Percentiles rank a stretch among this genome's conserved stretches.
Conservation (phyloP, 2,888 invertebrate genomes). For the Pomacea canaliculata region DNA sequence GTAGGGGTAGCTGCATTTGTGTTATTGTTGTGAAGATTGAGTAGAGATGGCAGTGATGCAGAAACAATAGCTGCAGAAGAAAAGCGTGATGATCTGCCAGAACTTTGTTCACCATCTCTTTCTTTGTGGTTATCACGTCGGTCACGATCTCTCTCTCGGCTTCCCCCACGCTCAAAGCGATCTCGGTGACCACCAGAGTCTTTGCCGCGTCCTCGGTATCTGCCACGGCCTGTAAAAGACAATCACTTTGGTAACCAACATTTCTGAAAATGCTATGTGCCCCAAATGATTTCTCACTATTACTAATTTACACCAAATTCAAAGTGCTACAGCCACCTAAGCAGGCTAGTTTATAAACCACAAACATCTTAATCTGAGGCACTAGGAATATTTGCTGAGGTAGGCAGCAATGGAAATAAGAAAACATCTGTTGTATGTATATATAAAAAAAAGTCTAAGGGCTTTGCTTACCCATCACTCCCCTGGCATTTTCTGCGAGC, state of each 20-base stretch:
- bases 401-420: too few relatives aligned
- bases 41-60: constrained; percentile 14
- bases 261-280: too few relatives aligned
- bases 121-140: constrained; percentile 5
- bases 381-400: too few relatives aligned
- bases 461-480: constrained; percentile 22
- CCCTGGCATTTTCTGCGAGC: constrained; percentile 71
- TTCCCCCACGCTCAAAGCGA: constrained; percentile 3
- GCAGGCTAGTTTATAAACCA: too few relatives aligned
- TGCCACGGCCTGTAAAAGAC: constrained; percentile 8
- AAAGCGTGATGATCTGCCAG: constrained; percentile 14
- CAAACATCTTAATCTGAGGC: too few relatives aligned
- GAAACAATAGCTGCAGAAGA: constrained; percentile 63
- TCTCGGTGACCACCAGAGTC: constrained; percentile 9
- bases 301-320: too few relatives aligned
- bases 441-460: not conserved
- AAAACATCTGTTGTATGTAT: not conserved
- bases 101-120: too few relatives aligned
- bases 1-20: constrained; percentile 5
- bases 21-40: constrained; percentile 15
- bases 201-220: constrained; percentile 20
- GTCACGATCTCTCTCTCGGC: constrained; percentile 10
- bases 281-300: too few relatives aligned
- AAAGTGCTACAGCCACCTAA: too few relatives aligned
- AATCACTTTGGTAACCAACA: too few relatives aligned